Base-by-base conservation (phyloP, 37 sponge, comb jelly and placozoan species). In the Bolinopsis microptera region DNA sequence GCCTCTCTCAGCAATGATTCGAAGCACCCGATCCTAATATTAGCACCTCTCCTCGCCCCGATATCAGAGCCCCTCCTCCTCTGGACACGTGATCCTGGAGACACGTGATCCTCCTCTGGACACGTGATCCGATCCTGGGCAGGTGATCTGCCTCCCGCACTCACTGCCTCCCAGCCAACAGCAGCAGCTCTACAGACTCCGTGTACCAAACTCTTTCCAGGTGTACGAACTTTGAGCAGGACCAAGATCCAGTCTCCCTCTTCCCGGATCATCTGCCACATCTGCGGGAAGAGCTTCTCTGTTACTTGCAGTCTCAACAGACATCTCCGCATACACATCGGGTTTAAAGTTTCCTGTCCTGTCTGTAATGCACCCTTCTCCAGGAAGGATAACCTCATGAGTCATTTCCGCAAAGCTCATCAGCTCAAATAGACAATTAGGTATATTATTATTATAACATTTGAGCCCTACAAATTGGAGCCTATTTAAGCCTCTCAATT, bases 281-380 rank as follows among this genome's bases (percentile, higher is more conserved):
- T 86, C 90, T 86, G 90, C 67, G 90, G 90, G 90, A 86, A 86
- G 28, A 33, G 38, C 30, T 86, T 86, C 67, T 86, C 90, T 2
- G 90, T 86, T 2, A 41, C 90, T 24, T 86, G 90, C 90, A 86
- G 90, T 25, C 28, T 86, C n/a, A 86, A 86, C 67, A 13, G 90
- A 26, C 90, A 86, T 38, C 90, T 86, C 30, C 48, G 90, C 1
- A 86, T 86, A 25, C 90, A 86, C 90, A 41, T 86, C 67, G 90
- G 90, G 0, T 86, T 86, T 48, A 39, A 41, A 39, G 90, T 86
- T 1, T 86, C 90, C 40, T 86, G 90, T 23, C 90, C 90, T n/a
- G 90, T 86, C 38, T 86, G 90, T 34, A 35, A 86, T 38, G 90
- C 90, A 25, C 90, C 61, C n/a, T 86, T 86, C 28, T 86, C 90